Evolutionary conservation across 2,888 invertebrate species (phyloP).

Genomic region (Philopedon plagiatum): DNA sequence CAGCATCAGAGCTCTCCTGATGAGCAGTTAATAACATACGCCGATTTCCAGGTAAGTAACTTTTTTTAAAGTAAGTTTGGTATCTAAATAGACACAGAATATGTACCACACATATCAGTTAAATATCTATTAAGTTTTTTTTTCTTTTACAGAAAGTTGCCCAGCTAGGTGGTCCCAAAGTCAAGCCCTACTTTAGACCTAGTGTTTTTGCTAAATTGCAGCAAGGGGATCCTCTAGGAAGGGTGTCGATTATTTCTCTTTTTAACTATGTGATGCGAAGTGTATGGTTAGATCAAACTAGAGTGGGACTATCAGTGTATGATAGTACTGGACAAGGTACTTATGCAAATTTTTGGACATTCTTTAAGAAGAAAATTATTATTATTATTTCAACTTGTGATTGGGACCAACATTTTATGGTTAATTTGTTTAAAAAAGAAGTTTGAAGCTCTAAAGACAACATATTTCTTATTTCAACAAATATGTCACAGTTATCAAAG

Average conservation of each 20-base stretch:
- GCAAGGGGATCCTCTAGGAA: constrained; percentile 87
- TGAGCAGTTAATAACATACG: constrained; percentile 88
- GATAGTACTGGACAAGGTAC: constrained; percentile 87
- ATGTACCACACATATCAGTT: too few species aligned
- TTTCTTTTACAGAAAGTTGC: constrained; percentile 73
- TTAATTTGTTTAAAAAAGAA: too few species aligned
- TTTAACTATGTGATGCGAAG: constrained; percentile 97
- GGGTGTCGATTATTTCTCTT: constrained; percentile 89
- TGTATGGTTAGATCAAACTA: constrained; percentile 95
- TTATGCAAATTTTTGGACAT: neutral
- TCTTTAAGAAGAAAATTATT: too few species aligned
- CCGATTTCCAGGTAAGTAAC: constrained; percentile 81
- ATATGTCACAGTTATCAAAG: too few species aligned
- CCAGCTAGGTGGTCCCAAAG: constrained; percentile 76
- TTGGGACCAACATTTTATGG: too few species aligned
- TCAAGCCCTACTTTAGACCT: constrained; percentile 83
- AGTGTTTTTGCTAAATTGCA: constrained; percentile 90
- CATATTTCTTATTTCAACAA: too few species aligned
- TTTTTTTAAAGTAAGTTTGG: too few species aligned
- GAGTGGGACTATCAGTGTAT: constrained; percentile 93
- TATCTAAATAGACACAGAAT: too few species aligned
- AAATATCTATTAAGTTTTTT: too few species aligned
- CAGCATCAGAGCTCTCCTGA: constrained; percentile 84
- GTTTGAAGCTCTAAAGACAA: too few species aligned
- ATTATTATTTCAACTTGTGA: too few species aligned